A percentile compares a stretch with the other conserved stretches of the same genome.
phyloP scores from a whole-genome alignment of 2,888 invertebrate species.

The Zaprionus lineosus region DNA sequence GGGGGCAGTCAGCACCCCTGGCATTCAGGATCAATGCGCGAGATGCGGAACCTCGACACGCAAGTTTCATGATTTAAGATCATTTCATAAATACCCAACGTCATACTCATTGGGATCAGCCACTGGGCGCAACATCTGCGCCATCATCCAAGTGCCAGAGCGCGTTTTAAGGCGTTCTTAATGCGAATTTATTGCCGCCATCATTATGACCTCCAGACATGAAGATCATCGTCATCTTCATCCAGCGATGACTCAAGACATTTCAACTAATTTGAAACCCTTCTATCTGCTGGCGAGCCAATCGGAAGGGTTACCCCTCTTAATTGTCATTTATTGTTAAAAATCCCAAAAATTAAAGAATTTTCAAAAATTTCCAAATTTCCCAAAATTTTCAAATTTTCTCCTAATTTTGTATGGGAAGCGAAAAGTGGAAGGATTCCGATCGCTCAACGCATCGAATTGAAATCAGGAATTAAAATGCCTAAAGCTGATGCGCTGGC shows the following conservation, averaged over 20 bases:
- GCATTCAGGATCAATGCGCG: conserved; percentile 49
- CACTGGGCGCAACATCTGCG: conserved; percentile 42
- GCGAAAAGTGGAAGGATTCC: no score
- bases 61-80: conserved; percentile 48
- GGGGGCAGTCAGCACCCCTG: no score
- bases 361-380: no score
- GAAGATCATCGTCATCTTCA: no score
- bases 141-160: conserved; percentile 10
- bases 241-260: conserved; percentile 59
- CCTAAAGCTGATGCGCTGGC: no score
- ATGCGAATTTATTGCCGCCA: conserved; percentile 78
- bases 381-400: no score
- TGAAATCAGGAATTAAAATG: no score
- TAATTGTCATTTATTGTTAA: conserved; percentile 59
- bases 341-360: conserved; percentile 26
- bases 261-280: conserved; percentile 63
- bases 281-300: conserved; percentile 62
- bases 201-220: conserved; percentile 61
- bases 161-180: conserved; percentile 56
- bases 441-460: no score
- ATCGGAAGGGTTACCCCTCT: conserved; percentile 32
- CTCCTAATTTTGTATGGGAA: no score
- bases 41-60: conserved; percentile 33
- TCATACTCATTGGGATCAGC: conserved; percentile 37
- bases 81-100: conserved; percentile 23